These are phyloP conservation scores for Cossypha heuglini DNA, from an alignment of 2,797 vertebrate genomes.

Conservation along the genomic window DNA sequence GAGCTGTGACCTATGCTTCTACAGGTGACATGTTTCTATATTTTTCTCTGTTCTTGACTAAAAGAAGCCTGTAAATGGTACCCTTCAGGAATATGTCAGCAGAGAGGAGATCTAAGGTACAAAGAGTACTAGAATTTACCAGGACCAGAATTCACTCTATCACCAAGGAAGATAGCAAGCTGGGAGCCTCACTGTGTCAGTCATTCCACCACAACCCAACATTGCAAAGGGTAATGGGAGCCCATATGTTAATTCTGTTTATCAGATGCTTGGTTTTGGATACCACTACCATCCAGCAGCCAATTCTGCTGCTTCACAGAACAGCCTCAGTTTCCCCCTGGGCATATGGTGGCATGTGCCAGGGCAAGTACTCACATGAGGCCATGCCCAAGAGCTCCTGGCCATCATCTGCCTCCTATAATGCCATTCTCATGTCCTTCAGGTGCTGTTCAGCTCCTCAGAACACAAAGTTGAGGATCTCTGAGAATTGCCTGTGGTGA, in stretches of 20 bases:
- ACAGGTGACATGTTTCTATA: not conserved
- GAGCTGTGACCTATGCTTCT: not conserved
- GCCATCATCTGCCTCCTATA: not conserved
- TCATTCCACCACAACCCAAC: not conserved
- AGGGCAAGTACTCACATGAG: not conserved
- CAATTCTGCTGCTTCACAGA: not conserved
- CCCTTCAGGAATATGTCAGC: not conserved
- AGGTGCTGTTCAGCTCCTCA: not conserved
- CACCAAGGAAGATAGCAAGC: not conserved
- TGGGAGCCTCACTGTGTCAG: not conserved
- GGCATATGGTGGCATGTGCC: accelerated
- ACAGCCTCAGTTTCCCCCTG: not conserved
- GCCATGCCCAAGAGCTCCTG: not conserved
- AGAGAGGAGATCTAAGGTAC: not conserved
- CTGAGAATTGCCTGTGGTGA: not conserved
- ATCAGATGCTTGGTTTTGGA: not conserved
- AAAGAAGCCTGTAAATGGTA: not conserved
- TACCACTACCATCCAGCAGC: not conserved
- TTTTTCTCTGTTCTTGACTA: not conserved
- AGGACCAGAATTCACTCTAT: not conserved
- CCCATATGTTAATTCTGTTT: not conserved
- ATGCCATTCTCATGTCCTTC: not conserved
- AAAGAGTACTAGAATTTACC: not conserved
- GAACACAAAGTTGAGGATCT: not conserved
- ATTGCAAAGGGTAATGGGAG: not conserved